These are phyloP conservation scores for Papilio polyxenes DNA, from an alignment of 1,140 invertebrate genomes.

Conservation along the genomic window DNA sequence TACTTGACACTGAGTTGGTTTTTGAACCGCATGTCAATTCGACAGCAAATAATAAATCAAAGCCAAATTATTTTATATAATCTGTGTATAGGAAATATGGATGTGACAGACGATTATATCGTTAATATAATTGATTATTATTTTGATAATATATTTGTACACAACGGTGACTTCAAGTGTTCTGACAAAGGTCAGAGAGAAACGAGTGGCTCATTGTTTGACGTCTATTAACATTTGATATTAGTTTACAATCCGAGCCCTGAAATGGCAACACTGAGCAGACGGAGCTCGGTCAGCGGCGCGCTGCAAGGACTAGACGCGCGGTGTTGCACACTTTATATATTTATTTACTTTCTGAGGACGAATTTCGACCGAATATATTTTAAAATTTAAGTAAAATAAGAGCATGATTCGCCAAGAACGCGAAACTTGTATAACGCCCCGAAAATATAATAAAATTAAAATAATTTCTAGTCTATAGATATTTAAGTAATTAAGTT, in stretches of 20 bases:
- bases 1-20: background rate
- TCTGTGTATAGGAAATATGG: background rate
- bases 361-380: slow-evolving; percentile 49
- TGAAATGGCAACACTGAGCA: background rate
- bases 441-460: slow-evolving; percentile 20
- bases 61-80: slow-evolving; percentile 3
- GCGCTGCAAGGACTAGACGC: slow-evolving; percentile 35
- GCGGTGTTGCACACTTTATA: slow-evolving; percentile 3
- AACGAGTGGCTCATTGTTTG: slow-evolving; percentile 33
- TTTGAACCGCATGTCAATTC: background rate
- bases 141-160: slow-evolving; percentile 37
- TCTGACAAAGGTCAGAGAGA: slow-evolving; percentile 22
- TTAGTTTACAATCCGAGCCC: background rate
- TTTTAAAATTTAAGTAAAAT: slow-evolving; percentile 33
- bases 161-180: slow-evolving; percentile 31
- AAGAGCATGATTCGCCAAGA: background rate
- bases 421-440: slow-evolving; percentile 18
- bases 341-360: slow-evolving; percentile 38
- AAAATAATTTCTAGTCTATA: slow-evolving; percentile 25
- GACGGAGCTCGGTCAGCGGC: slow-evolving; percentile 8
- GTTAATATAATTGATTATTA: slow-evolving; percentile 33
- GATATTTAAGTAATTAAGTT: slow-evolving; percentile 34
- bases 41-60: slow-evolving; percentile 12
- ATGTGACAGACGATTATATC: slow-evolving; percentile 30
- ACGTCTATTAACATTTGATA: background rate